phyloP scores from a whole-genome alignment of 2,797 vertebrate species.

The Geotrypetes seraphini region DNA sequence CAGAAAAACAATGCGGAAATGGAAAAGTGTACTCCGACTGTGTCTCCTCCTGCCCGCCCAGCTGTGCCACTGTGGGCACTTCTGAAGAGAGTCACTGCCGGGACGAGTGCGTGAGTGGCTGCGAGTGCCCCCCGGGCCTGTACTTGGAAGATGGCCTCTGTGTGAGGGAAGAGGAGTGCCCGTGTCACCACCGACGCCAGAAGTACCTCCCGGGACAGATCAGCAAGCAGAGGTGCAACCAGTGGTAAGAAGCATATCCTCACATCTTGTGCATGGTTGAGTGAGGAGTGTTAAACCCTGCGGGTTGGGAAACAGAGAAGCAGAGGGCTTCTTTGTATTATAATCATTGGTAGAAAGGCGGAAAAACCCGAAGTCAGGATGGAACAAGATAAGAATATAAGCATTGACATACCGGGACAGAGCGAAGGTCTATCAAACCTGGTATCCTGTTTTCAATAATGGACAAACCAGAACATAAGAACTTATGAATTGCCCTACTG shows the following conservation, averaged over 20 bases:
- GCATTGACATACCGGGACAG: too few species aligned
- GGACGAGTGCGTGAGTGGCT: constrained; percentile 73
- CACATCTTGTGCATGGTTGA: too few species aligned
- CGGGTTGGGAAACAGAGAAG: accelerated
- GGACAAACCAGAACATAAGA: too few species aligned
- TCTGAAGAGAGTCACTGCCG: constrained; percentile 47
- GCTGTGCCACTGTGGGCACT: constrained; percentile 46
- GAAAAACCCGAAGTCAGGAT: accelerated
- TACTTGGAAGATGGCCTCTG: constrained; percentile 58
- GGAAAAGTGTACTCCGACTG: constrained; percentile 77
- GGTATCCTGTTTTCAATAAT: too few species aligned
- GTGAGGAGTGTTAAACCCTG: accelerated
- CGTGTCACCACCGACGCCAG: constrained; percentile 69
- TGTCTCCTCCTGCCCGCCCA: constrained; percentile 68
- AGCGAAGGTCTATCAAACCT: too few species aligned
- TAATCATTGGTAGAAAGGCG: too few species aligned
- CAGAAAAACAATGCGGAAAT: constrained; percentile 58
- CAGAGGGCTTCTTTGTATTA: too few species aligned
- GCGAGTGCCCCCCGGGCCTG: constrained; percentile 64
- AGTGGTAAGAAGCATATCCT: constrained; percentile 53
- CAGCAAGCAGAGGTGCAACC: constrained; percentile 74
- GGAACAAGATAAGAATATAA: too few species aligned
- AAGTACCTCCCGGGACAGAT: constrained; percentile 55
- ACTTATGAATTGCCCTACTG: too few species aligned
- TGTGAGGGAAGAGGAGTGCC: constrained; percentile 55